Conservation (phyloP, 2,113 vertebrate genomes). For the Antidorcas marsupialis region DNA sequence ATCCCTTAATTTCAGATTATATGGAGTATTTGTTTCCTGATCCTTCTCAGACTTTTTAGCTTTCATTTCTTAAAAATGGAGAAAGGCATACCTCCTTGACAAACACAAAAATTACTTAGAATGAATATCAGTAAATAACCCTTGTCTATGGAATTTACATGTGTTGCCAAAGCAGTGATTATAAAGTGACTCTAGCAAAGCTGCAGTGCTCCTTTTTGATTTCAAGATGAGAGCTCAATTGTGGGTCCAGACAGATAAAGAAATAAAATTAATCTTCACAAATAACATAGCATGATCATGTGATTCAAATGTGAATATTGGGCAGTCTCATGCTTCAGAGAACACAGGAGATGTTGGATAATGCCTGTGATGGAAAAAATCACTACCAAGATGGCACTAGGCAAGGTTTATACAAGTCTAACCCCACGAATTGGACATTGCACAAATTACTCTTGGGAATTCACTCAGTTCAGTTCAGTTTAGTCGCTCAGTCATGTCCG, state of each 20-base stretch:
- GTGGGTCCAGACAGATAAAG: background rate
- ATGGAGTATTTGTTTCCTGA: background rate
- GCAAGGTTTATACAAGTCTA: background rate
- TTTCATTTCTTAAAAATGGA: background rate
- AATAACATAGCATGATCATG: background rate
- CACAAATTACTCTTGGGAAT: conserved; percentile 47
- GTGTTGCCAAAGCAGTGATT: background rate
- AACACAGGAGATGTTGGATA: background rate
- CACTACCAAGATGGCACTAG: background rate
- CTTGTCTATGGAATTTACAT: background rate
- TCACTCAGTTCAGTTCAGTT: conserved; percentile 38
- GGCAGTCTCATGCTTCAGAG: background rate
- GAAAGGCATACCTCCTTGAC: background rate
- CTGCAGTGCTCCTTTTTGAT: background rate
- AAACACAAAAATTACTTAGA: background rate
- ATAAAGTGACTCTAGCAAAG: background rate
- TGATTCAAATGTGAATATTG: background rate
- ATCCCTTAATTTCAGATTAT: background rate
- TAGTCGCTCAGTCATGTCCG: too few relatives aligned
- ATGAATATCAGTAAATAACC: background rate
- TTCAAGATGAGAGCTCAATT: background rate
- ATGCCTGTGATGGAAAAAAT: background rate
- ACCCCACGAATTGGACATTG: background rate
- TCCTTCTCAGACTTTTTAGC: background rate
- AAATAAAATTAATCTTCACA: background rate